Evolutionary conservation across 2,113 vertebrate species (phyloP), one percentile per base, ranked within the genome.

Genomic region (Corydoras maculifer): DNA sequence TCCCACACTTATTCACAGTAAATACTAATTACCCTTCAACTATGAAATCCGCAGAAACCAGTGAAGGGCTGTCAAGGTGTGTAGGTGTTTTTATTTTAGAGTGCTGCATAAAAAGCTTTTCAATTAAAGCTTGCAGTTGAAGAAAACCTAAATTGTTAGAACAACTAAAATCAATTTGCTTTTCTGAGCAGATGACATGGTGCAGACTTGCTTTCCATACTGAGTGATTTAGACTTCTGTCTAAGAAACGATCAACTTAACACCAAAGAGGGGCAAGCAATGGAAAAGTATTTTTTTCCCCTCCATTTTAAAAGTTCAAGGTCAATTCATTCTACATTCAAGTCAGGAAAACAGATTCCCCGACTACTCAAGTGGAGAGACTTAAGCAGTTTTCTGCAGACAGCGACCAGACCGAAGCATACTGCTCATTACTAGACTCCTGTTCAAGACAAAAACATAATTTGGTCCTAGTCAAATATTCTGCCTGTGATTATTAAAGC

Each of bases 301-400:
- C 35, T 43, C 35, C 35, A 43, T 8, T 43, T 43, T 74, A 77
- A 81, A 85, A 80, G 81, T 79, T 81, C 77, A 0, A 68, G 82
- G 82, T 86, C 84, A 75, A 66, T 50, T 30, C 71, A 75, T 55
- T 80, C 80, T 70, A 73, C 81, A 73, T 75, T 77, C 14, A 70
- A 78, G 57, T 77, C 77, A 68, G 53, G 58, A 72, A 75, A 82
- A 63, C 58, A 9, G 73, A 87, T 88, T 84, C 83, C 75, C 79
- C 83, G 85, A 84, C 75, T 66, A 78, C 72, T 69, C 78, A 51
- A n/a, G 59, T 53, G 3, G 9, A 43, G 7, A 43, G 35, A 43
- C 35, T 43, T 43, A 8, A 8, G 35, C 35, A 43, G 35, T 43
- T 43, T 43, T 2, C 35, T 5, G 35, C 35, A 43, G 35, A 43